Percentiles rank a stretch among this genome's conserved stretches.
phyloP scores from a whole-genome alignment of 2,113 vertebrate species.

The Lathamus discolor region DNA sequence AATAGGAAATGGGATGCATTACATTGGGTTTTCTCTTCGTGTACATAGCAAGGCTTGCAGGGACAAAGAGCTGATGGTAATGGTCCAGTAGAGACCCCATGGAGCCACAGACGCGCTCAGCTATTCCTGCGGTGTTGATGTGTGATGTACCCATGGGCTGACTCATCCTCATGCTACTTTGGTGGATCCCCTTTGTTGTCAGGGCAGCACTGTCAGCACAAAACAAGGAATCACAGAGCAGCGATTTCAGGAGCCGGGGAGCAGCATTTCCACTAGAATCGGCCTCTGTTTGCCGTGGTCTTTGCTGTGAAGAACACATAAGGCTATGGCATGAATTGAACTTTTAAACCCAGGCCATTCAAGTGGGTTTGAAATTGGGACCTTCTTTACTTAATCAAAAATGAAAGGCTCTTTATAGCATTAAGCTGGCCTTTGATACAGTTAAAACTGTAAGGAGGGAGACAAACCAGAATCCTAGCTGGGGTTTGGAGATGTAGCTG shows the following conservation, averaged over 20 bases:
- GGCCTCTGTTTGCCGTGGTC: not conserved
- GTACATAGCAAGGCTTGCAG: not conserved
- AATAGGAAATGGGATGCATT: not conserved
- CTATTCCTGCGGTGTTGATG: not conserved
- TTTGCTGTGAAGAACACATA: slow-evolving; percentile 4
- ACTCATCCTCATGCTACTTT: not conserved
- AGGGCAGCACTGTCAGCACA: slow-evolving; percentile 20
- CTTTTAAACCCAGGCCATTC: slow-evolving; percentile 6
- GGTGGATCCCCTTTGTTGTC: not conserved
- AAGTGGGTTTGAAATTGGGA: not conserved
- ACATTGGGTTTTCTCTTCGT: not conserved
- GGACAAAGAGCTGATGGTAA: not conserved
- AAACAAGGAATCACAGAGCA: not conserved
- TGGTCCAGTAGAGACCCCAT: not conserved
- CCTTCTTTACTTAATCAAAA: slow-evolving; percentile 46
- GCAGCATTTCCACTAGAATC: not conserved
- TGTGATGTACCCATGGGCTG: not conserved
- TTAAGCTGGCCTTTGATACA: slow-evolving; percentile 41
- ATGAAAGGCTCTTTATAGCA: slow-evolving; percentile 40
- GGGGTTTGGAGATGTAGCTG: not conserved
- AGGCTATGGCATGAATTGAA: slow-evolving; percentile 1
- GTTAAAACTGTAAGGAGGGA: slow-evolving; percentile 31
- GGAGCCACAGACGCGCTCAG: not conserved
- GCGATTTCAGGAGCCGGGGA: not conserved
- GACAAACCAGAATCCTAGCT: slow-evolving; percentile 7